Conservation (phyloP, 2,888 invertebrate species). For the Anoncus sp. region DNA sequence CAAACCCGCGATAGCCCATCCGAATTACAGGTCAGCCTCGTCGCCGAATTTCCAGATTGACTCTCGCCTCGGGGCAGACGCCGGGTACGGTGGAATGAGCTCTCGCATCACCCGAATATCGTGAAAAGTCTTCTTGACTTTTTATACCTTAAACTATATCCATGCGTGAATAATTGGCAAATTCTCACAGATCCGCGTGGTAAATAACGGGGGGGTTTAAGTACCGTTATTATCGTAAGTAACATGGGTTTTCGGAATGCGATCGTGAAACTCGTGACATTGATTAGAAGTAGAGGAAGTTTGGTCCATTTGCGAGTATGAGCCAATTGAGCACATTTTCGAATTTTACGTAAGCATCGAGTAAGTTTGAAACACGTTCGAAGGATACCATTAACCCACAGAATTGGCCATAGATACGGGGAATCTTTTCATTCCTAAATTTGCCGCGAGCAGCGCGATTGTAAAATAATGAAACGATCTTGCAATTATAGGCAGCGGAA, state of each 20-base stretch:
- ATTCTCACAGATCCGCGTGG: background rate
- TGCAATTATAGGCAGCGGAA: constrained; percentile 49
- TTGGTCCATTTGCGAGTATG: background rate
- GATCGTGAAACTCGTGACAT: background rate
- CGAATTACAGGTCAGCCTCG: background rate
- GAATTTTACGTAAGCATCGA: background rate
- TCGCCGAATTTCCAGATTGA: constrained; percentile 48
- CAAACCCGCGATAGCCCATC: constrained; percentile 5
- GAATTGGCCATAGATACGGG: too few species aligned
- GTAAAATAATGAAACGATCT: background rate
- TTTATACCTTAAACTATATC: constrained; percentile 4
- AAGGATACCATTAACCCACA: too few species aligned
- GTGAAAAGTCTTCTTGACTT: background rate
- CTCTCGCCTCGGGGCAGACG: constrained; percentile 36
- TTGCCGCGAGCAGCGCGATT: background rate
- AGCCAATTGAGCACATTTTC: background rate
- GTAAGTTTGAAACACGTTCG: constrained; percentile 2
- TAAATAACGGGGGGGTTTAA: constrained; percentile 43
- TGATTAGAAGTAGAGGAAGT: background rate
- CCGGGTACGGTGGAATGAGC: constrained; percentile 25
- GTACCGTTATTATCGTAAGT: background rate
- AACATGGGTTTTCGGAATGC: background rate
- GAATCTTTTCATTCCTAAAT: background rate
- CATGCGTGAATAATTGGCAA: background rate
- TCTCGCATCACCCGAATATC: constrained; percentile 38